Base-by-base conservation (phyloP, 2,888 invertebrate genomes). In the Urechis unicinctus region DNA sequence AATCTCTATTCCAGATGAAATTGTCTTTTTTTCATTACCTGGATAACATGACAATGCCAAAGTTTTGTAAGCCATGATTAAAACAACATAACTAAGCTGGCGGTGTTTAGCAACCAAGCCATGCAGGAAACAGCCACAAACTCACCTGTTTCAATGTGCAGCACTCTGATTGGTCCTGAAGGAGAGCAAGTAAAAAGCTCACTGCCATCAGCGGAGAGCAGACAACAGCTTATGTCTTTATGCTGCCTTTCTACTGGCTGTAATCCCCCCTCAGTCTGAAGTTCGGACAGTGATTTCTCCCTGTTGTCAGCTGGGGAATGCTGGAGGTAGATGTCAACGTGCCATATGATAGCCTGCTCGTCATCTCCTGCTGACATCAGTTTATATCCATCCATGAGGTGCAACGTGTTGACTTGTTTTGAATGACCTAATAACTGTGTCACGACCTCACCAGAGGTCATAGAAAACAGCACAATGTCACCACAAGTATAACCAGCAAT, bases 71-170 rank as follows among this genome's bases (percentile, higher is more conserved):
- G n/a, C n/a, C n/a, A n/a, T n/a, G n/a, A n/a, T n/a, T n/a, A n/a
- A n/a, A n/a, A n/a, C n/a, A n/a, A n/a, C n/a, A n/a, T n/a, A n/a
- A n/a, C n/a, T n/a, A n/a, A n/a, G n/a, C n/a, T n/a, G n/a, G n/a
- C n/a, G n/a, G n/a, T n/a, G n/a, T n/a, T n/a, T n/a, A n/a, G n/a
- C n/a, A n/a, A n/a, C n/a, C n/a, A n/a, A n/a, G n/a, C n/a, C n/a
- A n/a, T n/a, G n/a, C n/a, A n/a, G n/a, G n/a, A n/a, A n/a, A n/a
- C n/a, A n/a, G n/a, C n/a, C n/a, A n/a, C n/a, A 17, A 36, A 31
- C 59, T 49, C 31, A 59, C 61, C 61, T 28, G 54, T 53, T 21
- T 61, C 47, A n/a, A 47, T 29, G 31, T 55, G 48, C 61, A 59
- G 60, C 3, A 55, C 25, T 26, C 52, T 50, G 31, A 60, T 42